Evolutionary conservation across 2,797 vertebrate species (phyloP).

Genomic region (Crocodylus rhombifer): DNA sequence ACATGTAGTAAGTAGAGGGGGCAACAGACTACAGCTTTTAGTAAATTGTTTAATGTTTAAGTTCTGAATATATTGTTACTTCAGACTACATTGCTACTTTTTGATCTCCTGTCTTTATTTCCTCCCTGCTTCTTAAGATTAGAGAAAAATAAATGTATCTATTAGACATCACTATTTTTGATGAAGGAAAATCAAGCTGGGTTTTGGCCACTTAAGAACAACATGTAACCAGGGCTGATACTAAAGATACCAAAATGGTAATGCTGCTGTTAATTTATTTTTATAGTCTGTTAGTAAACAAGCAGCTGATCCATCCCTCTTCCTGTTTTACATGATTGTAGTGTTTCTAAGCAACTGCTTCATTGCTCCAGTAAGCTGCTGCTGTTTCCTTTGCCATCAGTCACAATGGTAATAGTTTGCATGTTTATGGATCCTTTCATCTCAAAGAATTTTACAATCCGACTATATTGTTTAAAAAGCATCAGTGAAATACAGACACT

Average conservation of each 20-base stretch:
- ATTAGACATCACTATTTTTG: fast-evolving
- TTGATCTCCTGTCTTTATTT: neutral
- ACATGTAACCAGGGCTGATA: neutral
- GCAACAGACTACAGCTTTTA: neutral
- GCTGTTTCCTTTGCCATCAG: slow-evolving; percentile 53
- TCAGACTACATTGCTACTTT: neutral
- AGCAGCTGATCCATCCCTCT: neutral
- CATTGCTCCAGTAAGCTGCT: neutral
- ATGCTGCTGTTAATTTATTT: neutral
- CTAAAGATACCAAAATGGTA: neutral
- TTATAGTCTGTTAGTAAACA: neutral
- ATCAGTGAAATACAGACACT: slow-evolving; percentile 1
- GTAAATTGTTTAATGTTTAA: neutral
- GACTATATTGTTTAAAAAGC: neutral
- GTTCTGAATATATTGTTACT: neutral
- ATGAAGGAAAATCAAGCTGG: neutral
- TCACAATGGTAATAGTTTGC: neutral
- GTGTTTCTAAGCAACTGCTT: slow-evolving; percentile 69
- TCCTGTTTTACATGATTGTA: neutral
- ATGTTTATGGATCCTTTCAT: neutral
- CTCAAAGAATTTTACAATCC: neutral
- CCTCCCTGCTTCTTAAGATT: neutral
- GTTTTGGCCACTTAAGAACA: neutral
- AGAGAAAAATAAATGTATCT: fast-evolving
- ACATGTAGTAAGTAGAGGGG: too few relatives aligned